These are phyloP conservation scores for Tetraneura akinire DNA, from an alignment of 1,140 invertebrate genomes.

Conservation along the genomic window DNA sequence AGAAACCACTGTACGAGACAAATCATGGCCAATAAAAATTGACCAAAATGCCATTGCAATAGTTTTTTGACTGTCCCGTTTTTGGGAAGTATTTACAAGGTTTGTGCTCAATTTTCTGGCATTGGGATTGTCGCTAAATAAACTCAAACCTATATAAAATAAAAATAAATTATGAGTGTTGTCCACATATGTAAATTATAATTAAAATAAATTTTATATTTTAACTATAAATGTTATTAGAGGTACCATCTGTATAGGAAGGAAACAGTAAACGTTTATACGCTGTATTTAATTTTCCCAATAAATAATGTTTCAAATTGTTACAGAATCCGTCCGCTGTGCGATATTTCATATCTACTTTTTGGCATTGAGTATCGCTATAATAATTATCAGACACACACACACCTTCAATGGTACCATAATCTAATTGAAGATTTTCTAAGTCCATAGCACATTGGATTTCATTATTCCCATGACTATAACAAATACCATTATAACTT, in stretches of 20 bases:
- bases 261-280: conserved; percentile 63
- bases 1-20: conserved; percentile 75
- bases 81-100: conserved; percentile 56
- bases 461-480: neutral
- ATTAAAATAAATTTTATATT: conserved; percentile 55
- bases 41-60: conserved; percentile 79
- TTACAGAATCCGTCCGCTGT: conserved; percentile 70
- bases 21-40: conserved; percentile 80
- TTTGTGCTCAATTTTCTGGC: conserved; percentile 59
- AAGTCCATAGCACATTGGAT: conserved; percentile 12
- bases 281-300: conserved; percentile 64
- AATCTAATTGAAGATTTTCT: conserved; percentile 18
- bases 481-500: neutral
- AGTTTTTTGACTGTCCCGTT: conserved; percentile 62
- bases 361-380: neutral
- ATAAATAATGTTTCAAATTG: conserved; percentile 64
- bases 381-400: conserved; percentile 16
- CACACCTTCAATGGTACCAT: conserved; percentile 12
- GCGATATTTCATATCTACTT: conserved; percentile 61
- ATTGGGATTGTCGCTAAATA: conserved; percentile 56
- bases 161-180: no score
- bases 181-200: no score
- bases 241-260: conserved; percentile 66
- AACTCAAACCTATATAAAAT: neutral
- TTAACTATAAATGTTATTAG: no score